These are phyloP conservation scores for Itoplectis maculator DNA, from an alignment of 2,888 invertebrate species.

Conservation along the genomic window DNA sequence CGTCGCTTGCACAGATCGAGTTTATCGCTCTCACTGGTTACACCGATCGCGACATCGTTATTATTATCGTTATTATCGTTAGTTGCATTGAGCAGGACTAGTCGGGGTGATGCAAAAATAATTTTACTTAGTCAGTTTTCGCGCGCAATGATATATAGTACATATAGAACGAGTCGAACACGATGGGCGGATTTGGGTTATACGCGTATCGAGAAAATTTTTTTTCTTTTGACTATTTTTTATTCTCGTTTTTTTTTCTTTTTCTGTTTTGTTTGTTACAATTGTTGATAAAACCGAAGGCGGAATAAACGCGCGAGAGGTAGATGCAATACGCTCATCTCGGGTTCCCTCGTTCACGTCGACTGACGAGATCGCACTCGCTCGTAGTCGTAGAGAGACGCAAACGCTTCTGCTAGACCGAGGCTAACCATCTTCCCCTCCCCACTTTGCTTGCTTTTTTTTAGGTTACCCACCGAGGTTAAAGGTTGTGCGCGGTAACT, in stretches of 20 bases:
- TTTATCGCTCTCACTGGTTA: not conserved
- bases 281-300: not conserved
- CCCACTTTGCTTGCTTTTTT: conserved; percentile 41
- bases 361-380: conserved; percentile 49
- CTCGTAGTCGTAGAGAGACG: conserved; percentile 45
- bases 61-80: conserved; percentile 6
- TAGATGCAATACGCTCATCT: conserved; percentile 3
- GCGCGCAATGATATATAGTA: conserved; percentile 30
- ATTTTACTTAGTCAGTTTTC: conserved; percentile 22
- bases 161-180: not conserved
- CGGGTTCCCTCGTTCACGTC: conserved; percentile 23
- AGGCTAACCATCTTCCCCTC: conserved; percentile 54
- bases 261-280: not conserved
- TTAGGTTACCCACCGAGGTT: conserved; percentile 64
- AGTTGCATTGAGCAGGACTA: not conserved
- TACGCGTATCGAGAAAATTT: conserved; percentile 3
- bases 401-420: conserved; percentile 62
- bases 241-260: not conserved
- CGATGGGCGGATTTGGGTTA: conserved; percentile 44
- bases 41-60: conserved; percentile 8
- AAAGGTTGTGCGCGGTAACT: conserved; percentile 56
- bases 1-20: too few species aligned
- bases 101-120: conserved; percentile 23
- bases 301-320: conserved; percentile 2
- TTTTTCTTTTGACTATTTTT: not conserved